Evolutionary conservation across 2,888 invertebrate genomes (phyloP).

Genomic region (Tortricodes alternella): DNA sequence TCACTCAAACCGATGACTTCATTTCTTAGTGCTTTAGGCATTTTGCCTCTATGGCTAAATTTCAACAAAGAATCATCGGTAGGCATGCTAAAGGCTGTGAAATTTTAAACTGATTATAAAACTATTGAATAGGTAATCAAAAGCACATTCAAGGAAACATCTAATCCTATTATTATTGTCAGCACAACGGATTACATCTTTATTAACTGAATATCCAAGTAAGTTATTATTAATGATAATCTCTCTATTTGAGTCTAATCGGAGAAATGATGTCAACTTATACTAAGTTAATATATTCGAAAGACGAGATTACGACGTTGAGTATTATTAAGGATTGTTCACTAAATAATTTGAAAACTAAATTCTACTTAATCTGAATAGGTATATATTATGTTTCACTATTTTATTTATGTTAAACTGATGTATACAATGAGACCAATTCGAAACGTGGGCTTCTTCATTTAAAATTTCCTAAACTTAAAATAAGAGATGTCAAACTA

Average conservation of each 20-base stretch:
- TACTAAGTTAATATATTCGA: neutral
- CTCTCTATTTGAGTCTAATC: constrained; percentile 7
- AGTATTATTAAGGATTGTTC: neutral
- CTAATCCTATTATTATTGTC: constrained; percentile 23
- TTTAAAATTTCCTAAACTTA: no score
- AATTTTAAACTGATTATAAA: constrained; percentile 21
- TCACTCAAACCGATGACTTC: no score
- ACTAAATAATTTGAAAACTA: no score
- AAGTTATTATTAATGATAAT: constrained; percentile 26
- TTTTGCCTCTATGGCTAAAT: no score
- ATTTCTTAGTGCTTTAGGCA: no score
- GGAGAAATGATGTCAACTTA: constrained; percentile 2
- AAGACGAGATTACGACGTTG: neutral
- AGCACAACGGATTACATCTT: constrained; percentile 21
- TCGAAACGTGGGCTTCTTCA: no score
- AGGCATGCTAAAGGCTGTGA: neutral
- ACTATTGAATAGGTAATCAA: constrained; percentile 20
- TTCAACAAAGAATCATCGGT: neutral
- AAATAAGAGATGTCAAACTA: no score
- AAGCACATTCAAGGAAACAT: constrained; percentile 11
- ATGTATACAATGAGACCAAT: no score
- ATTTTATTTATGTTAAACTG: no score
- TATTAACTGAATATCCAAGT: constrained; percentile 21
- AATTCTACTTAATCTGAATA: neutral
- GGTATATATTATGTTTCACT: neutral